Base-by-base conservation (phyloP, 2,888 invertebrate species). In the Eupithecia centaureata region DNA sequence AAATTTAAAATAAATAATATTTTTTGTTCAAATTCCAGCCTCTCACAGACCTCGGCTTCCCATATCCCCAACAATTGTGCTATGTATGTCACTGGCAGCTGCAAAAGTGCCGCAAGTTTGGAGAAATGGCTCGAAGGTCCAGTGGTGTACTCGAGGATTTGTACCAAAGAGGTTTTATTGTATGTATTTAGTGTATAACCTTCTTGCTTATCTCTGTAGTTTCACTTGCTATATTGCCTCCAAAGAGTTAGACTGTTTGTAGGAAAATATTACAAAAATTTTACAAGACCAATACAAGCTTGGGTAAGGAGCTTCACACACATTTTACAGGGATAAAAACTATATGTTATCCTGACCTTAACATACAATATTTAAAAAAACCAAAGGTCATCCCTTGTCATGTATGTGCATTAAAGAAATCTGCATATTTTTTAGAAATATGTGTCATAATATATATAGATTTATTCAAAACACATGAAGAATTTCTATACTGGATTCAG, bases 81-180 rank as follows among this genome's bases (percentile, higher is more conserved):
- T 68, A 33, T 52, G n/a, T 68, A 8, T 68, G 68, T 38, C 28
- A 58, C 27, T 38, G 30, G 5, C 68, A 61, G 51, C 57, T 68
- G 30, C 30, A 28, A 35, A 61, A 51, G 30, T 68, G 58, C 18
- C 10, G 18, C 5, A 35, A 25, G 13, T 68, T 68, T 61, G 35
- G 64, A 2, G 38, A 33, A 10, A 51, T 38, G 52, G 68, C 68
- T 8, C 30, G 32, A 18, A 59, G 27, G 7, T 57, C 68, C 22
- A 51, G 56, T 0, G 13, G 8, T 4, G 38, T 68, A 15, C 68
- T 68, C 2, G 52, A 30, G 18, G 61, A 61, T 32, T 2, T 68
- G 30, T 54, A 42, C 5, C n/a, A 32, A 1, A 42, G 52, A 65
- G 61, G 67, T 57, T 32, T 32, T n/a, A 12, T 18, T 12, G 57